Conservation (phyloP, 2,888 invertebrate species). For the Axea sp. region DNA sequence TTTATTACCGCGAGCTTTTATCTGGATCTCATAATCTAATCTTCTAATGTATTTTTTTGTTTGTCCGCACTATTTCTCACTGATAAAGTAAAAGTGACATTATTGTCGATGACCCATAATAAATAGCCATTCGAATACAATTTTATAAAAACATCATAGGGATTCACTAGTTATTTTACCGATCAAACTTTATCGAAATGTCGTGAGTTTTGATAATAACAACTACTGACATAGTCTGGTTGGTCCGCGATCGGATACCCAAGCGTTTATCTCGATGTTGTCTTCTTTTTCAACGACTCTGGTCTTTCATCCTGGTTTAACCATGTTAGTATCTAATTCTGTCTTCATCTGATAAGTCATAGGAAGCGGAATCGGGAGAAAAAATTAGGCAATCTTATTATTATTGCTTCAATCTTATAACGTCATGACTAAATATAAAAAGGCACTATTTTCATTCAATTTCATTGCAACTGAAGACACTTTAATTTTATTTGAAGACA, state of each 20-base stretch:
- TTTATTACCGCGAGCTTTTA: conserved; percentile 24
- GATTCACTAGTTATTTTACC: not conserved
- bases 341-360: conserved; percentile 26
- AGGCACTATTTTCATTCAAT: not conserved
- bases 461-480: no score
- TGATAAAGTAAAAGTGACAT: conserved; percentile 17
- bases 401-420: not conserved
- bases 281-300: not conserved
- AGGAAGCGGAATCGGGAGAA: conserved; percentile 2
- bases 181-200: not conserved
- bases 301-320: not conserved
- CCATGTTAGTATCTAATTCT: conserved; percentile 9
- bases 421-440: not conserved
- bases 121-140: not conserved
- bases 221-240: not conserved
- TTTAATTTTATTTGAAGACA: no score
- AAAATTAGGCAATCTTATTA: conserved; percentile 18
- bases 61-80: conserved; percentile 21
- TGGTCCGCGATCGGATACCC: not conserved
- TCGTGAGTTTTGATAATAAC: conserved; percentile 2
- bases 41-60: conserved; percentile 33
- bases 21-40: conserved; percentile 33
- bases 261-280: conserved; percentile 5
- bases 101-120: not conserved
- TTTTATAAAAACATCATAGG: not conserved